A percentile compares a stretch with the other conserved stretches of the same genome.
Evolutionary conservation across 1,140 invertebrate species (phyloP).

Genomic region (Polyergus mexicanus): DNA sequence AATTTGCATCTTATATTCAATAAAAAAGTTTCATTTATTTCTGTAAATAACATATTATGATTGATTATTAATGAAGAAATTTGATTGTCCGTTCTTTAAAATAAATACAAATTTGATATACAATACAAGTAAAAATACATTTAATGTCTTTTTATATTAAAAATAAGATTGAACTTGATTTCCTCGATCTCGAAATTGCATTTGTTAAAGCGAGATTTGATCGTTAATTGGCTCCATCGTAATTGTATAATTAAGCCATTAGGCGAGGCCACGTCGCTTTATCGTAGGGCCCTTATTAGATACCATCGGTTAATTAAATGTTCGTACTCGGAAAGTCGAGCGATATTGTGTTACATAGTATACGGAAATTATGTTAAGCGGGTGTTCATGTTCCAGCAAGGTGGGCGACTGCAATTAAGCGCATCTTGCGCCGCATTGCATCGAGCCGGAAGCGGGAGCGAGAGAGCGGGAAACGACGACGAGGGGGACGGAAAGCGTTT

Average conservation of each 20-base stretch:
- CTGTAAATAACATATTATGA: not conserved
- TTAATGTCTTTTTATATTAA: not conserved
- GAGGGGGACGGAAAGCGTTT: conserved; percentile 54
- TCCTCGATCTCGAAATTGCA: not conserved
- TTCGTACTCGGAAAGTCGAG: conserved; percentile 62
- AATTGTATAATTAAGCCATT: conserved; percentile 50
- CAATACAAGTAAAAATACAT: not conserved
- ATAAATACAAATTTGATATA: not conserved
- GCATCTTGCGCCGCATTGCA: conserved; percentile 59
- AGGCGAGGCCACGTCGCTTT: conserved; percentile 29
- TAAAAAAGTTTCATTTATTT: not conserved
- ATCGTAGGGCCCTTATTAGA: conserved; percentile 52
- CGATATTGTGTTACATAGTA: conserved; percentile 58
- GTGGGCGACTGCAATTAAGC: conserved; percentile 66
- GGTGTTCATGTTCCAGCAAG: conserved; percentile 24
- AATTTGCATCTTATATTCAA: not conserved
- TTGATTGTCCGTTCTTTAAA: not conserved
- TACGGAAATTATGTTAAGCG: conserved; percentile 64
- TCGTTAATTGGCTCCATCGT: conserved; percentile 51
- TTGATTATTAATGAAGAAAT: not conserved
- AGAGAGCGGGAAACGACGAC: not conserved
- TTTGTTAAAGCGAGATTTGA: not conserved
- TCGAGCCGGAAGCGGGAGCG: conserved; percentile 9
- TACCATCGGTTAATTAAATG: conserved; percentile 57
- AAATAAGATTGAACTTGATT: not conserved